Evolutionary conservation across 1,140 invertebrate genomes (phyloP), one percentile per base, ranked within the genome.

Genomic region (Drosophila melanica): DNA sequence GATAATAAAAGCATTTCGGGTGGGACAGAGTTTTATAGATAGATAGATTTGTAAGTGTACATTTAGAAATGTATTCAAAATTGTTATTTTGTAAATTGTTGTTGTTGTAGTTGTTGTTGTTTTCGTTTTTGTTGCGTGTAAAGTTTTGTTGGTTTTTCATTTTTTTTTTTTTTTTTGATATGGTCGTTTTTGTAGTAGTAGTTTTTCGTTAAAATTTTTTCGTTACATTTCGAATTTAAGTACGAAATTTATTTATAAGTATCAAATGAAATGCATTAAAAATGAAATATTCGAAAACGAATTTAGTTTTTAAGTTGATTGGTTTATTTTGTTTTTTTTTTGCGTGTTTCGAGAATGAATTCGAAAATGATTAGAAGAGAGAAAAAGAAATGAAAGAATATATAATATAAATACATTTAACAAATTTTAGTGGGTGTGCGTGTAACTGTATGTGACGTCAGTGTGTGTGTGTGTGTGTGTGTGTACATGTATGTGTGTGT

Each of bases 351-450:
- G 81, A 86, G 69, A 86, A 86, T 86, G 82, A 86, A 82, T 87
- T 87, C 77, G 82, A 87, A 87, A 89, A 89, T 89, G 84, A 89
- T 89, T 89, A 89, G 84, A 86, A 90, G 90, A 90, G 89, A 90
- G 89, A 90, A 90, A 89, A 90, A 90, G 86, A 90, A 90, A 90
- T 90, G 89, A 90, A 90, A 90, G 89, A 89, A 90, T 90, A 90
- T 90, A 90, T 85, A 90, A 90, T 90, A 90, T 90, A 90, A 90
- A 90, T 90, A 89, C 72, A 90, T 90, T 89, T 90, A 90, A 89
- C 85, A 89, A 89, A 89, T 90, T 90, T 90, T 90, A 86, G 81
- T 86, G 75, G 51, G 54, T 77, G 75, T 77, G 71, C 66, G 50
- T 60, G 42, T 55, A 51, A 63, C 57, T 63, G 51, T 72, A 10